These are phyloP conservation scores for Leptocoma aspasia DNA, from an alignment of 2,113 vertebrate genomes.

Conservation along the genomic window DNA sequence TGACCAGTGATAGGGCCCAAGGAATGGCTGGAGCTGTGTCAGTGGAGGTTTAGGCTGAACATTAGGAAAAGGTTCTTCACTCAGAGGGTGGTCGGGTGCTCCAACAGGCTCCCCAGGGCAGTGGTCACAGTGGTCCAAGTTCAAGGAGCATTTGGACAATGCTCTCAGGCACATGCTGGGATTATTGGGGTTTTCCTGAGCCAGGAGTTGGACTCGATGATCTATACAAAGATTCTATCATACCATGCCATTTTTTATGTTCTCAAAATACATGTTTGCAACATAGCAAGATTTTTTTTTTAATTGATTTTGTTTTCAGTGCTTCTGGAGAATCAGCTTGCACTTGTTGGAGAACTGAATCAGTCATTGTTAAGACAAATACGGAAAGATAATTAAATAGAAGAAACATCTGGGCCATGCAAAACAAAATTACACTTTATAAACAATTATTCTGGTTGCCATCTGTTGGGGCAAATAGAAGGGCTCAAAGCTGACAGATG, in stretches of 20 bases:
- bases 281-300: neutral
- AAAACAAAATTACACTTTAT: neutral
- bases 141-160: neutral
- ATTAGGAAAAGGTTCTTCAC: neutral
- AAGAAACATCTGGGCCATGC: neutral
- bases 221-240: neutral
- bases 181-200: neutral
- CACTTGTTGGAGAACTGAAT: neutral
- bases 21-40: neutral
- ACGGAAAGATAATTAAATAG: neutral
- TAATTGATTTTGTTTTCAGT: neutral
- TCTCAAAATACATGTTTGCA: neutral
- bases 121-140: neutral
- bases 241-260: neutral
- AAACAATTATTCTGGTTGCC: neutral
- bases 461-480: neutral
- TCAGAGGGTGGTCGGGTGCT: rapidly evolving
- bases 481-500: neutral
- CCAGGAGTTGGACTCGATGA: neutral
- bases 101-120: neutral
- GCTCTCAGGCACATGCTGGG: neutral
- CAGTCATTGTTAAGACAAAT: neutral
- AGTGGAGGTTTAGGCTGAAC: neutral
- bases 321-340: neutral
- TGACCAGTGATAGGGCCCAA: neutral